phyloP scores from a whole-genome alignment of 2,113 vertebrate species.

The Ciconia stormi region DNA sequence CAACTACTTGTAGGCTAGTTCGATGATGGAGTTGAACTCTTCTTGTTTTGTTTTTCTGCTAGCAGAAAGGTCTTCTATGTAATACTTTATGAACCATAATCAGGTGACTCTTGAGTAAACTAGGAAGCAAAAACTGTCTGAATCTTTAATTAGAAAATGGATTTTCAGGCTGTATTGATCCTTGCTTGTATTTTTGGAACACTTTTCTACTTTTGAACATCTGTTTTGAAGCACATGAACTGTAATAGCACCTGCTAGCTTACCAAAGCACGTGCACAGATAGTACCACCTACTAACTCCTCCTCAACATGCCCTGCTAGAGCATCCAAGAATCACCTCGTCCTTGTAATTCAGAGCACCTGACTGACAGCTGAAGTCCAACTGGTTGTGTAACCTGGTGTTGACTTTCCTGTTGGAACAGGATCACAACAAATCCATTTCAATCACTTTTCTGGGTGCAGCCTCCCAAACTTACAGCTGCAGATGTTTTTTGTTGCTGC shows the following conservation, averaged over 20 bases:
- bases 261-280: not conserved
- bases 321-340: not conserved
- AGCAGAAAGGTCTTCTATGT: not conserved
- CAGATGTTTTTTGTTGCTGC: not conserved
- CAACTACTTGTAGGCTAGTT: not conserved
- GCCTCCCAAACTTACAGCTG: not conserved
- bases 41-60: not conserved
- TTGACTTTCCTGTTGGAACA: not conserved
- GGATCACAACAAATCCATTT: not conserved
- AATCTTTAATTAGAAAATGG: not conserved
- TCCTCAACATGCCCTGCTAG: not conserved
- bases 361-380: not conserved
- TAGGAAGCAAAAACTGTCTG: accelerated
- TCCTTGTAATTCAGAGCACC: not conserved
- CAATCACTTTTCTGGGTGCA: not conserved
- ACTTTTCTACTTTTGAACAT: not conserved
- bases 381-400: not conserved
- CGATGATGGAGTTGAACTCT: not conserved
- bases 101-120: not conserved
- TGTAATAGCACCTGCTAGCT: not conserved
- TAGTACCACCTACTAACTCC: not conserved
- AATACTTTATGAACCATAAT: not conserved
- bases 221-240: not conserved
- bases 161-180: not conserved
- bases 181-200: not conserved